Evolutionary conservation across 2,113 vertebrate species (phyloP), one percentile per base, ranked within the genome.

Genomic region (Poecile atricapillus): DNA sequence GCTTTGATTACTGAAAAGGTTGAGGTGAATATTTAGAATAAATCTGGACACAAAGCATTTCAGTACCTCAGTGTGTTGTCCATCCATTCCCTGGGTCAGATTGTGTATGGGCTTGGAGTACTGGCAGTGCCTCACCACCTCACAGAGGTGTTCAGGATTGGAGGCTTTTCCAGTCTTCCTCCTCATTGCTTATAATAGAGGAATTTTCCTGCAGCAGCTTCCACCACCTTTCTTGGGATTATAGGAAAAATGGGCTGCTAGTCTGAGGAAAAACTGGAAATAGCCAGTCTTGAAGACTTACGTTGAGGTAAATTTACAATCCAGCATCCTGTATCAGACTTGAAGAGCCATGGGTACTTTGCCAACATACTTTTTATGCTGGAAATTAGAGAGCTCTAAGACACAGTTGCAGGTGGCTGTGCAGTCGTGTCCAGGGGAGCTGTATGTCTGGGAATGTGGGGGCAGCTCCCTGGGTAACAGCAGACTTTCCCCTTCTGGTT

Each of bases 1-100:
- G 92, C 82, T 91, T 87, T 94, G 69, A 87, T 96, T 91, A 63
- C 84, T 62, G 75, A 64, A 62, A 74, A 59, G 70, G n/a, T n/a
- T 46, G 87, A 95, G 67, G 64, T 94, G 89, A 95, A 80, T 76
- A 25, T 52, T 89, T 43, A 44, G 30, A 39, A 68, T 60, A 79
- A 68, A 37, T 56, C n/a, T 6, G 24, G 35, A 50, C 58, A 24
- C 41, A 53, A 35, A 75, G 35, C 23, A 6, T 44, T 90, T 77
- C 22, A 43, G 3, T 47, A 56, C 5, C 3, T 22, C 37, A 37
- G 20, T 23, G 14, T 3, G 0, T 28, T 83, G 41, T 39, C 59
- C 18, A 8, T 46, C 10, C 0, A 0, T 35, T 59, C 35, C 1
- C 70, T 64, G 27, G 65, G 23, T 63, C 35, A 30, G 25, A 15